Percentiles rank a stretch among this genome's conserved stretches.
Evolutionary conservation across 2,888 invertebrate genomes (phyloP).

Genomic region (Ceratothoa steindachneri): DNA sequence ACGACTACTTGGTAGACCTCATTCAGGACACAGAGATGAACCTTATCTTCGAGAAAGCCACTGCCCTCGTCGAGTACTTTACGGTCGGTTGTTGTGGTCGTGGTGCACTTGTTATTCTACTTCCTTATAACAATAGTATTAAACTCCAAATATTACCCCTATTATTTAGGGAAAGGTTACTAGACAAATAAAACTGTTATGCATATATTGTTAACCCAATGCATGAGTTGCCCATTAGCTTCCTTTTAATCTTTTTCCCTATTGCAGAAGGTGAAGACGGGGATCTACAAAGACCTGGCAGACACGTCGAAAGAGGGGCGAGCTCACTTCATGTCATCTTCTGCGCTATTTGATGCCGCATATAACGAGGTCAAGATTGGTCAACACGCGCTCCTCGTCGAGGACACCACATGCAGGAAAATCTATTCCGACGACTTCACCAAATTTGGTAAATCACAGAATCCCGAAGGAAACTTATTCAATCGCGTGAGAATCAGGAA

Average conservation of each 20-base stretch:
- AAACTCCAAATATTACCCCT: no score
- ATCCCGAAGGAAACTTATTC: no score
- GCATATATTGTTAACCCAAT: no score
- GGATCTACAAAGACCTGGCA: conserved; percentile 34
- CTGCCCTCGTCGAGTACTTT: conserved; percentile 44
- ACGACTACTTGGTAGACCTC: conserved; percentile 31
- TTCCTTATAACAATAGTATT: no score
- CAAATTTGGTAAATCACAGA: conserved; percentile 29
- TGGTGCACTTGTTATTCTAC: no score
- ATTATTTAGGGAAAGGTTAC: no score
- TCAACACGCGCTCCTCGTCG: conserved; percentile 36
- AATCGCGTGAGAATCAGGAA: not conserved
- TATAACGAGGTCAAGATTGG: conserved; percentile 25
- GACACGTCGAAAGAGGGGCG: conserved; percentile 13
- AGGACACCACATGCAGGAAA: conserved; percentile 46
- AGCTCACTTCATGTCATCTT: conserved; percentile 30
- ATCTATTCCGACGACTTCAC: conserved; percentile 42
- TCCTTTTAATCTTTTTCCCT: no score
- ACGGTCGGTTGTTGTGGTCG: conserved; percentile 33
- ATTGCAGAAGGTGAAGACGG: conserved; percentile 39
- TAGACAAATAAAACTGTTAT: no score
- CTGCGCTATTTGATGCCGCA: conserved; percentile 37
- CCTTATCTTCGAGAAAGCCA: conserved; percentile 42
- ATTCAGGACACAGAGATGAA: conserved; percentile 26
- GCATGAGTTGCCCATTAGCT: no score